Conservation (phyloP, 2,888 invertebrate species). For the Hyalella azteca region DNA sequence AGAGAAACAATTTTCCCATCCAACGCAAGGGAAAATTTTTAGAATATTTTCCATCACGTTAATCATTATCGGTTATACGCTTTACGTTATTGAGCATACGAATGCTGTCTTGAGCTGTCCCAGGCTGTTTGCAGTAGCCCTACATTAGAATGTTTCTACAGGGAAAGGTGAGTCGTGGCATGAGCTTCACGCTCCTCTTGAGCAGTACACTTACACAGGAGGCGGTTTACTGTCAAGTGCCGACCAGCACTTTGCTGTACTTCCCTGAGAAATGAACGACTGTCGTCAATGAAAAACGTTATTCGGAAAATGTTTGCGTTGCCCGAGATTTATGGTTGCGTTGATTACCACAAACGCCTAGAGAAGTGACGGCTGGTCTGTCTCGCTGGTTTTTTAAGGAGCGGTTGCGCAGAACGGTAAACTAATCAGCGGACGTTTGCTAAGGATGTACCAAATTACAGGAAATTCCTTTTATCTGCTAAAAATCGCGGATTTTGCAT, state of each 20-base stretch:
- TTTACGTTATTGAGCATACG: too few species aligned
- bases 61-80: too few species aligned
- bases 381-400: background rate
- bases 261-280: slow-evolving; percentile 16
- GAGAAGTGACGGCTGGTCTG: background rate
- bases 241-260: slow-evolving; percentile 19
- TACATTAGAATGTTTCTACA: too few species aligned
- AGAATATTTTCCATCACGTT: too few species aligned
- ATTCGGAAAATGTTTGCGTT: slow-evolving; percentile 35
- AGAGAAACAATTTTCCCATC: too few species aligned
- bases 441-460: too few species aligned
- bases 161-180: background rate
- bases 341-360: background rate
- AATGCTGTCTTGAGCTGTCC: too few species aligned
- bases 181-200: background rate
- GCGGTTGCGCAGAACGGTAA: background rate
- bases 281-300: slow-evolving; percentile 18
- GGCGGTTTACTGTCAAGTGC: background rate
- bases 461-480: too few species aligned
- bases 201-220: too few species aligned
- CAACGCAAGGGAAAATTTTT: too few species aligned
- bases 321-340: slow-evolving; percentile 5
- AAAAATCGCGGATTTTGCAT: too few species aligned
- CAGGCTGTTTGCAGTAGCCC: too few species aligned
- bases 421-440: slow-evolving; percentile 11